Evolutionary conservation across 2,888 invertebrate genomes (phyloP).

Genomic region (Ferrisia virgata): DNA sequence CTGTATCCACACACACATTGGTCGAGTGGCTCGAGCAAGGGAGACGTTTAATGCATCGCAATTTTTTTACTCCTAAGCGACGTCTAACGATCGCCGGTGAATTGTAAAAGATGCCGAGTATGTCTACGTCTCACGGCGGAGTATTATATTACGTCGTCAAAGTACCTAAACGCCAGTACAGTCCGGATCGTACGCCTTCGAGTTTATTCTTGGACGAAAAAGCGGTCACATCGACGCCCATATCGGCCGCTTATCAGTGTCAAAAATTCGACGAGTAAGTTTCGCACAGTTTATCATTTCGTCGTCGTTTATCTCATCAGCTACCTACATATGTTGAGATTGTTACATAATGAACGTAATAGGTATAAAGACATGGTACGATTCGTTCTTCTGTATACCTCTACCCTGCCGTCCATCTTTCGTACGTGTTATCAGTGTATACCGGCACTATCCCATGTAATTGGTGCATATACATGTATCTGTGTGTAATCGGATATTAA

Average conservation of each 20-base stretch:
- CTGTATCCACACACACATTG: too few species aligned
- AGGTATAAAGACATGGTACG: neutral
- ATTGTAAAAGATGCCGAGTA: slow-evolving; percentile 48
- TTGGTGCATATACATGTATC: neutral
- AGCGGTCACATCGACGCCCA: slow-evolving; percentile 38
- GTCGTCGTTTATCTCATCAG: too few species aligned
- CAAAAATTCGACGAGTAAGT: slow-evolving; percentile 39
- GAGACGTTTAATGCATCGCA: neutral
- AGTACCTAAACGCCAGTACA: slow-evolving; percentile 56
- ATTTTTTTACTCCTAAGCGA: neutral
- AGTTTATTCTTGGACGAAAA: slow-evolving; percentile 41
- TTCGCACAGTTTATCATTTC: neutral
- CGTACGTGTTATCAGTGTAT: too few species aligned
- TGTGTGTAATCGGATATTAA: neutral
- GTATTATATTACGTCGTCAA: slow-evolving; percentile 68
- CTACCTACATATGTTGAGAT: too few species aligned
- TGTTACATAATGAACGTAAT: too few species aligned
- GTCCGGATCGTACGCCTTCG: slow-evolving; percentile 37
- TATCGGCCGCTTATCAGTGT: slow-evolving; percentile 38
- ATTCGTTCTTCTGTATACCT: too few species aligned
- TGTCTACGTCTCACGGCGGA: slow-evolving; percentile 59
- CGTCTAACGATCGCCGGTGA: neutral
- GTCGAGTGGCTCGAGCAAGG: neutral
- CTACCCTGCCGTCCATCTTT: too few species aligned
- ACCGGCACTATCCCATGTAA: neutral